These are phyloP conservation scores for Cylas formicarius DNA, from an alignment of 1,140 invertebrate genomes.

Conservation along the genomic window DNA sequence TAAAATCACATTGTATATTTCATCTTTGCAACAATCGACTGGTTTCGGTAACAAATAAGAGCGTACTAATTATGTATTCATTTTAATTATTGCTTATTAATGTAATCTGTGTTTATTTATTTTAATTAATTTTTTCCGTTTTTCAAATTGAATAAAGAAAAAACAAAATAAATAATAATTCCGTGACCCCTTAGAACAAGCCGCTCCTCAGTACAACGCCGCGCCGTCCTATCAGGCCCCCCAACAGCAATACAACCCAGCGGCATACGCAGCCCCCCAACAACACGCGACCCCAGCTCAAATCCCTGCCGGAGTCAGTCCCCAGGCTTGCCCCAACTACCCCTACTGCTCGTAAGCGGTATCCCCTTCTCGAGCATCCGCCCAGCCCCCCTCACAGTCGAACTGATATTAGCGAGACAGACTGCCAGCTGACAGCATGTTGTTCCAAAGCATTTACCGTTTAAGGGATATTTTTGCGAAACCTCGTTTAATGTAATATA, in stretches of 20 bases:
- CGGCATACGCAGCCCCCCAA: constrained; percentile 7
- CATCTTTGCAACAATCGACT: too few relatives aligned
- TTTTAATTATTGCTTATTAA: too few relatives aligned
- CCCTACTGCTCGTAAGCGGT: constrained; percentile 47
- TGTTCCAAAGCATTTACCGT: constrained; percentile 22
- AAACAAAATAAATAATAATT: background rate
- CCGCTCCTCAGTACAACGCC: constrained; percentile 14
- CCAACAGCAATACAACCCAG: constrained; percentile 16
- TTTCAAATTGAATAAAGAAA: too few relatives aligned
- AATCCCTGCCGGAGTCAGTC: constrained; percentile 48
- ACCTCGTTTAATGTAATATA: constrained; percentile 6
- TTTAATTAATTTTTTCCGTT: background rate
- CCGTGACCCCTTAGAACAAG: constrained; percentile 17
- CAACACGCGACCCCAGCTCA: constrained; percentile 30
- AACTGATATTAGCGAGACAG: constrained; percentile 25
- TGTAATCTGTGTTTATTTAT: too few relatives aligned
- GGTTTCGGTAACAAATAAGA: too few relatives aligned
- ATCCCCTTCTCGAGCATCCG: too few relatives aligned
- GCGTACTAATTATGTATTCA: too few relatives aligned
- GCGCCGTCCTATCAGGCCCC: constrained; percentile 11
- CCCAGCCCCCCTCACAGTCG: too few relatives aligned
- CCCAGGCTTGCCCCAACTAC: constrained; percentile 52
- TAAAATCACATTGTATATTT: too few relatives aligned
- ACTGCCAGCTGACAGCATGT: constrained; percentile 37
- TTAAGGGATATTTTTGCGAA: constrained; percentile 10